Conservation (phyloP, 2,113 vertebrate genomes). For the Haemorhous mexicanus region DNA sequence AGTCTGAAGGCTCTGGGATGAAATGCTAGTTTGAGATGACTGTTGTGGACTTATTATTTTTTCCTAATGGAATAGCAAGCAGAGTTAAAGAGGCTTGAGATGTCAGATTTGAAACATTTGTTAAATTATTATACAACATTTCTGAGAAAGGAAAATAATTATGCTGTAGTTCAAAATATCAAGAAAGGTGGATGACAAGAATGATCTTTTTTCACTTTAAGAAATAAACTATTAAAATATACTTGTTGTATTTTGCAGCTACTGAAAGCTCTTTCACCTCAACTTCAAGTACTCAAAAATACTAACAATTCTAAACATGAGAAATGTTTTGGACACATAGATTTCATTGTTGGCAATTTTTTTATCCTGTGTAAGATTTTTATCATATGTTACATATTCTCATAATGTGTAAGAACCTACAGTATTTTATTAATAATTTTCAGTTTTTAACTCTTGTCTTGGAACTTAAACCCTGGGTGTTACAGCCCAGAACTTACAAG, state of each 20-base stretch:
- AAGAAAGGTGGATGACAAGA: not conserved
- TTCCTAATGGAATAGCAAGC: not conserved
- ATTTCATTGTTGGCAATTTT: not conserved
- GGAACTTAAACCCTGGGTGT: not conserved
- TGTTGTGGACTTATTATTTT: not conserved
- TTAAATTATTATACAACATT: not conserved
- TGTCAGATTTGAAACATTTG: not conserved
- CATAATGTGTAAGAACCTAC: not conserved
- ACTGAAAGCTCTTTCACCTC: not conserved
- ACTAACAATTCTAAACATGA: not conserved
- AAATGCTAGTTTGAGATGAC: not conserved
- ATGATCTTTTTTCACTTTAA: not conserved
- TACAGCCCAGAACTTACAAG: not conserved
- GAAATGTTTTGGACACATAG: not conserved
- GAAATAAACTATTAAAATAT: not conserved
- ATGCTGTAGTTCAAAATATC: not conserved
- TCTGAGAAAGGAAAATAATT: not conserved
- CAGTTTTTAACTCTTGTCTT: not conserved
- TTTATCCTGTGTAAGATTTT: not conserved
- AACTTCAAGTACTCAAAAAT: not conserved
- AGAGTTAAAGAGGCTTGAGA: not conserved
- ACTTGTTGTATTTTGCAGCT: not conserved
- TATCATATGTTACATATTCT: not conserved
- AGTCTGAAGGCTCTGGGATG: not conserved
- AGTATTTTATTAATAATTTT: not conserved